Evolutionary conservation across 2,113 vertebrate genomes (phyloP), one percentile per base, ranked within the genome.

Genomic region (Scolopax mira): DNA sequence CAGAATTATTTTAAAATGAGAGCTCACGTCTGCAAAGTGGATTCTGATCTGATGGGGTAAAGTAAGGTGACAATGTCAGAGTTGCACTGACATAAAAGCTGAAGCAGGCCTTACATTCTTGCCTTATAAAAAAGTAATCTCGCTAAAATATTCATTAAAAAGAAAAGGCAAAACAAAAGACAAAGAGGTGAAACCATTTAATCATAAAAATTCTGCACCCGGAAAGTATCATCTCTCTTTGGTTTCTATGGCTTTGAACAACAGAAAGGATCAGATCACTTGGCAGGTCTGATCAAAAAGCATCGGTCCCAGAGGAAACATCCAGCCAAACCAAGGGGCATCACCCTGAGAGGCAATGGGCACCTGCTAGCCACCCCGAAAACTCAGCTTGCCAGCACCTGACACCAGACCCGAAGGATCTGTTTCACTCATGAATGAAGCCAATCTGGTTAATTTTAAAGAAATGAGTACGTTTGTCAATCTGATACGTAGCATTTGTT

Each of bases 101-200:
- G 57, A 70, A 81, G 72, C 41, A 41, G n/a, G 27, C 18, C 1
- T 28, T 51, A 74, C 5, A 3, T 55, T 83, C 48, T 66, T 78
- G 82, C 28, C 69, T 85, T 78, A 90, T 83, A 74, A 90, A 95
- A 96, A 85, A 86, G 30, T 62, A 55, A 89, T 72, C 48, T 46
- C 3, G 78, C 79, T 81, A 74, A 96, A 96, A 96, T 79, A 96
- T 93, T 95, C 44, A 88, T 88, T 57, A 4, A 84, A 95, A 93
- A 49, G 85, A 95, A 96, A 86, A 16, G 65, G 75, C 51, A 78
- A 80, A 87, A 83, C 31, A 66, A 74, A 89, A 89, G 79, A 67
- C 11, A 69, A 89, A 69, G 78, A 65, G 79, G 71, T 25, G 30
- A 92, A 88, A 89, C 27, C 42, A 44, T 37, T 90, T 79, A 83